phyloP scores from a whole-genome alignment of 2,888 invertebrate genomes.

The Nemotelus nigrinus region DNA sequence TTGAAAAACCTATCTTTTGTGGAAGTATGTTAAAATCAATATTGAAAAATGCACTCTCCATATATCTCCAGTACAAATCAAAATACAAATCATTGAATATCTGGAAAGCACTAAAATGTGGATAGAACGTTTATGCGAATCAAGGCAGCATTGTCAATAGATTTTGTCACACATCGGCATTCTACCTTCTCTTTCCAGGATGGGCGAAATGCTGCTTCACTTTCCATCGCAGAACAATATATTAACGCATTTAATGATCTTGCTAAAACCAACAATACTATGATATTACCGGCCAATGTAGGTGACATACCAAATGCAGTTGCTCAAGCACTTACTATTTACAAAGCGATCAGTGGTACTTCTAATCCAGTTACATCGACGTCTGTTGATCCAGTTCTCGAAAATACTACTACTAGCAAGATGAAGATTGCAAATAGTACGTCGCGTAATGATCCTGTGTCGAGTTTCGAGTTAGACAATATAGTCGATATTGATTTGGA shows the following conservation, averaged over 20 bases:
- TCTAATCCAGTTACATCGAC: not conserved
- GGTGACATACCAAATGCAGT: constrained; percentile 67
- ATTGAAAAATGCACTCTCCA: not conserved
- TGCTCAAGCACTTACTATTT: constrained; percentile 62
- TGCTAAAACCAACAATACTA: constrained; percentile 92
- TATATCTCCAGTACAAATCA: not conserved
- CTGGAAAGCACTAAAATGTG: no score
- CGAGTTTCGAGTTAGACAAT: not conserved
- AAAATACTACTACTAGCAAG: not conserved
- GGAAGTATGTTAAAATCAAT: not conserved
- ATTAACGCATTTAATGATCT: constrained; percentile 92
- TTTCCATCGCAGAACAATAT: constrained; percentile 95
- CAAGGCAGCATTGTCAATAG: no score
- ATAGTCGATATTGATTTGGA: constrained; percentile 33
- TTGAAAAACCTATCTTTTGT: not conserved
- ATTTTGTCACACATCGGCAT: no score
- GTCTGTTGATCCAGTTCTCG: not conserved
- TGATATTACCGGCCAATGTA: constrained; percentile 91
- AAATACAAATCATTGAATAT: no score
- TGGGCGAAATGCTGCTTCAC: constrained; percentile 89
- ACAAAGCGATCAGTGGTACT: constrained; percentile 52
- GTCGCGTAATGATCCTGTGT: no score
- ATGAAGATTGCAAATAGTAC: not conserved
- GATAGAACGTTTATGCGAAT: no score
- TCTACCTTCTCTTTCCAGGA: constrained; percentile 65